These are phyloP conservation scores for Ornithoptera alexandrae DNA, from an alignment of 2,888 invertebrate genomes.

Conservation along the genomic window DNA sequence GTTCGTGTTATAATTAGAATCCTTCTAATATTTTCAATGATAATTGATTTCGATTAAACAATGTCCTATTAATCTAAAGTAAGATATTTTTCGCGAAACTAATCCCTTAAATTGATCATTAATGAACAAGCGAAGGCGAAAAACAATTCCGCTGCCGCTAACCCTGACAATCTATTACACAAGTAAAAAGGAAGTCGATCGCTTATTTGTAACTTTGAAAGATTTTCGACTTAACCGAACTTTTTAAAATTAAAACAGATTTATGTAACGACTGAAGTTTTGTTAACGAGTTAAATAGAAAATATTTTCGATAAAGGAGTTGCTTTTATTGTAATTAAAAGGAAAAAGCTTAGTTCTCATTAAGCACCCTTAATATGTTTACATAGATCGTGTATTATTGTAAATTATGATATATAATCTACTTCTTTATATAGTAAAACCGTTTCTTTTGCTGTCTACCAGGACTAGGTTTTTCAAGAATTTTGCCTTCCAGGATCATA, in stretches of 20 bases:
- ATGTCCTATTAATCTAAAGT: conserved; percentile 5
- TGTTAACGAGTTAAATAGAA: conserved; percentile 21
- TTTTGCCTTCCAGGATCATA: too few species aligned
- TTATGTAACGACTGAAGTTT: conserved; percentile 27
- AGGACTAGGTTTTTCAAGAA: too few species aligned
- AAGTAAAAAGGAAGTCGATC: conserved; percentile 23
- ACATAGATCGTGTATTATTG: too few species aligned
- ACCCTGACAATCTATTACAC: conserved; percentile 18
- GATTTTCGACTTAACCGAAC: conserved; percentile 24
- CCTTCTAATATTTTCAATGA: not conserved
- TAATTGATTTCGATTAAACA: conserved; percentile 9
- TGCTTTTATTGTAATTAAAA: too few species aligned
- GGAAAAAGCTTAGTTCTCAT: too few species aligned
- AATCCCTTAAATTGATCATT: conserved; percentile 4
- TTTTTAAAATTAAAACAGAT: conserved; percentile 25
- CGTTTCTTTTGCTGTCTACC: too few species aligned
- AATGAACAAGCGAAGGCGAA: not conserved
- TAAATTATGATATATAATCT: too few species aligned
- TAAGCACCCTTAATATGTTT: too few species aligned
- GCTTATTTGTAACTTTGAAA: conserved; percentile 24
- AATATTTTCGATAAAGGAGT: not conserved
- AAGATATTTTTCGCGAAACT: conserved; percentile 5
- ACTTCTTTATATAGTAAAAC: too few species aligned
- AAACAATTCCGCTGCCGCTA: conserved; percentile 18
- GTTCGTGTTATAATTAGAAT: too few species aligned